These are phyloP conservation scores for Gavia stellata DNA, from an alignment of 2,113 vertebrate genomes.

Conservation along the genomic window DNA sequence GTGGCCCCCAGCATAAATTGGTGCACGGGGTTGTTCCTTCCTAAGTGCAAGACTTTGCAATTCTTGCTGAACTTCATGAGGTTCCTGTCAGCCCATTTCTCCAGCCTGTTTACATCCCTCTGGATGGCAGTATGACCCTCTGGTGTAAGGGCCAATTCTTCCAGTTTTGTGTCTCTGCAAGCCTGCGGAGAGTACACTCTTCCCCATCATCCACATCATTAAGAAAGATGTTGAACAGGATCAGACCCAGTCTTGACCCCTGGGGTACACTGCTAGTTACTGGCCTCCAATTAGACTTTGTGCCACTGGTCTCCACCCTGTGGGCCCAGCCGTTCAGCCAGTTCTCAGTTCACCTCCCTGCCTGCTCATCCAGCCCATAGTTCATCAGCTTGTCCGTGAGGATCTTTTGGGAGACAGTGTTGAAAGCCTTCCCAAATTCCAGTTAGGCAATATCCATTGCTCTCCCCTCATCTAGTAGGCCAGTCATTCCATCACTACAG, in stretches of 20 bases:
- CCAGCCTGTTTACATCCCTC: background rate
- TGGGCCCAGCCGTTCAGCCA: background rate
- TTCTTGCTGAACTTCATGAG: background rate
- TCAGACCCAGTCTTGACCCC: background rate
- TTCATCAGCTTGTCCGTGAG: background rate
- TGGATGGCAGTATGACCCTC: background rate
- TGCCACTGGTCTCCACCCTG: background rate
- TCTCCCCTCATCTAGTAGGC: background rate
- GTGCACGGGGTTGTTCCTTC: background rate
- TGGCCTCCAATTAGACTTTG: background rate
- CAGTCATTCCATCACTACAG: background rate
- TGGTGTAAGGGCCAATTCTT: background rate
- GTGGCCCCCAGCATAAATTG: background rate
- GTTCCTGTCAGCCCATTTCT: background rate
- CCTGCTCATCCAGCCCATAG: background rate
- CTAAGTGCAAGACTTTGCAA: background rate
- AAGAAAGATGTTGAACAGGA: background rate
- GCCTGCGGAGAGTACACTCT: background rate
- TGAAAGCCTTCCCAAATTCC: background rate
- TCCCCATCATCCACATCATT: background rate
- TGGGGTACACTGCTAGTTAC: background rate
- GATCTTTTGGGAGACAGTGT: background rate
- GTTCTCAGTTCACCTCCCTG: background rate
- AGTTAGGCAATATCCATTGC: background rate
- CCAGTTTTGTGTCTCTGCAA: background rate